Percentiles rank a stretch among this genome's conserved stretches.
phyloP scores from a whole-genome alignment of 1,140 invertebrate species.

The Drosophila pseudoobscura region DNA sequence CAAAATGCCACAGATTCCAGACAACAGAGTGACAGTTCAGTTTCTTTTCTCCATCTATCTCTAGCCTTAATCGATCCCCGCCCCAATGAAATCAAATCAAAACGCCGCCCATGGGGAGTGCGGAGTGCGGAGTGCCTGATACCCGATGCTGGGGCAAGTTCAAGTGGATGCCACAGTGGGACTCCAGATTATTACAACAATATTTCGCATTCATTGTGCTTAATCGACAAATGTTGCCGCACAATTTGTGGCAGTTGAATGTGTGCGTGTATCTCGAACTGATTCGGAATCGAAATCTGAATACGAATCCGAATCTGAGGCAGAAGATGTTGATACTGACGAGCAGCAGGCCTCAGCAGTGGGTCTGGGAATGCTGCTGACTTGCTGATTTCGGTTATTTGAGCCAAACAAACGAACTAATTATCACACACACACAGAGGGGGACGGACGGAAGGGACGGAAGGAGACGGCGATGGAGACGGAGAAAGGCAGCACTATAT shows the following conservation, averaged over 20 bases:
- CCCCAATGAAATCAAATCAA: slow-evolving; percentile 55
- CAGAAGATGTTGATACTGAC: slow-evolving; percentile 34
- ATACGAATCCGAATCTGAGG: slow-evolving; percentile 23
- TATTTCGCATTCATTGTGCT: slow-evolving; percentile 78
- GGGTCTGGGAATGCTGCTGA: slow-evolving; percentile 46
- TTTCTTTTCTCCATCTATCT: slow-evolving; percentile 17
- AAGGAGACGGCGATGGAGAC: neutral
- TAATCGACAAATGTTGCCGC: slow-evolving; percentile 74
- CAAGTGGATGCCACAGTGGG: slow-evolving; percentile 62
- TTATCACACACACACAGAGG: slow-evolving; percentile 61
- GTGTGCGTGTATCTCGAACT: neutral
- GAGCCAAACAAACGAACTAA: slow-evolving; percentile 78
- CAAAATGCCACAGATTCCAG: slow-evolving; percentile 66
- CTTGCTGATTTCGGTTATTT: slow-evolving; percentile 63
- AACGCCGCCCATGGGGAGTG: slow-evolving; percentile 48
- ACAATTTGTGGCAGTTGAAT: slow-evolving; percentile 62
- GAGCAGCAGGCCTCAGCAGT: slow-evolving; percentile 59
- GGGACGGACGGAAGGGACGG: too few relatives aligned
- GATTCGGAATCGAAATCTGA: slow-evolving; percentile 1
- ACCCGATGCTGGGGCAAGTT: slow-evolving; percentile 37
- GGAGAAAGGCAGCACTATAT: neutral
- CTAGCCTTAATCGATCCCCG: neutral
- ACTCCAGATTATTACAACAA: slow-evolving; percentile 69
- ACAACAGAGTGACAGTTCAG: slow-evolving; percentile 62
- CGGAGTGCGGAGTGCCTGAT: too few relatives aligned